Evolutionary conservation across 2,888 invertebrate genomes (phyloP), one percentile per base, ranked within the genome.

Genomic region (Psylliodes chrysocephalus): DNA sequence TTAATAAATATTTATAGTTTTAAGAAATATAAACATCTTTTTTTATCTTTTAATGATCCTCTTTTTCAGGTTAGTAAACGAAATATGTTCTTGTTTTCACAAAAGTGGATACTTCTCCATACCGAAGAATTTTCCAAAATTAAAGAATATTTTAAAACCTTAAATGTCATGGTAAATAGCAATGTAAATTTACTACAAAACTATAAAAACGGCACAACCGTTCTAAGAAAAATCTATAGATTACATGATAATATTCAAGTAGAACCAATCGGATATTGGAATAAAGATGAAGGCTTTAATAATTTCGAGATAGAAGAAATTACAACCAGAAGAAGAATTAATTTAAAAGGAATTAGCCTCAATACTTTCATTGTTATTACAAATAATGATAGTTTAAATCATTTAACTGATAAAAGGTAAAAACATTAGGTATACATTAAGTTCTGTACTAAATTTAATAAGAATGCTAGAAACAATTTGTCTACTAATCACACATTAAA

Each of bases 401-500:
- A 89, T 79, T 81, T 89, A 60, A 81, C 82, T 5, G 89, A 89
- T 79, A 86, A 86, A 79, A 81, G 85, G 88, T 87, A 81, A 4
- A 15, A 4, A 15, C 10, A 38, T n/a, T n/a, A n/a, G n/a, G n/a
- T n/a, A n/a, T n/a, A n/a, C n/a, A n/a, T n/a, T n/a, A n/a, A n/a
- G n/a, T n/a, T n/a, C n/a, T n/a, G n/a, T n/a, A n/a, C n/a, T n/a
- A n/a, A n/a, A n/a, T n/a, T n/a, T n/a, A n/a, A n/a, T n/a, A n/a
- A n/a, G n/a, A n/a, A n/a, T n/a, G n/a, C n/a, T n/a, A n/a, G n/a
- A n/a, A n/a, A n/a, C n/a, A n/a, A n/a, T n/a, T n/a, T n/a, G n/a
- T n/a, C n/a, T n/a, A n/a, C n/a, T n/a, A n/a, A n/a, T n/a, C n/a
- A n/a, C n/a, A n/a, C n/a, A n/a, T n/a, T n/a, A n/a, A n/a, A n/a